A percentile compares a stretch with the other conserved stretches of the same genome.
Conservation (phyloP, 2,888 invertebrate genomes). For the Nesidiocoris tenuis region DNA sequence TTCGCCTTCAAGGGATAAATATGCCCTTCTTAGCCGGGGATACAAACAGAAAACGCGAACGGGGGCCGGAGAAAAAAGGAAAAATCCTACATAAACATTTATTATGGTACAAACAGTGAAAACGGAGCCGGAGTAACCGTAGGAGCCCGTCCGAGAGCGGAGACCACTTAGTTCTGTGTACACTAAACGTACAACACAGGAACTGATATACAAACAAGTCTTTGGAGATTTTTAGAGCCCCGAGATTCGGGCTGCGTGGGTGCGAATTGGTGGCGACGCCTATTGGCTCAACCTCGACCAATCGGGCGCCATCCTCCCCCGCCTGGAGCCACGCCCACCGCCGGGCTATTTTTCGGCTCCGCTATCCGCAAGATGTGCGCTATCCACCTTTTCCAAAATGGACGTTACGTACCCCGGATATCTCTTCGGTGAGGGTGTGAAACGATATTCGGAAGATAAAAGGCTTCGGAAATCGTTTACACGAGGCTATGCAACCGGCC, state of each 20-base stretch:
- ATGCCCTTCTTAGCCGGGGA: background rate
- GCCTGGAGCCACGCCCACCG: background rate
- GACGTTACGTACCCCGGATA: too few species aligned
- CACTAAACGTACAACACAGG: slow-evolving; percentile 7
- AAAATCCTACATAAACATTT: slow-evolving; percentile 50
- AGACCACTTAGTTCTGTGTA: slow-evolving; percentile 40
- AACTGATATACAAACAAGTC: slow-evolving; percentile 43
- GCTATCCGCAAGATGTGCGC: too few species aligned
- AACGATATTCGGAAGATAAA: too few species aligned
- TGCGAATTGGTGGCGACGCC: too few species aligned
- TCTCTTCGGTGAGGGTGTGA: background rate
- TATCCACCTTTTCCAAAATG: background rate
- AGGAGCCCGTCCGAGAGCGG: background rate
- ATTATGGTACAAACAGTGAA: slow-evolving; percentile 46
- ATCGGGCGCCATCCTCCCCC: background rate
- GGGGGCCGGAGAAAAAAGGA: slow-evolving; percentile 1
- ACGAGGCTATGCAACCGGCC: too few species aligned
- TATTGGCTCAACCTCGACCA: background rate
- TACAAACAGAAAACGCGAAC: background rate
- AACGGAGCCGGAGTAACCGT: slow-evolving; percentile 12
- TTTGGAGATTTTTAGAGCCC: background rate
- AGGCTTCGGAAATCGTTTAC: too few species aligned
- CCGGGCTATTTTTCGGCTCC: too few species aligned
- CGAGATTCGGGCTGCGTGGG: background rate
- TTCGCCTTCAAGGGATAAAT: slow-evolving; percentile 20